Percentiles rank a stretch among this genome's conserved stretches.
These are phyloP conservation scores for Erethizon dorsatum DNA, from an alignment of 2,797 vertebrate species.

Conservation along the genomic window DNA sequence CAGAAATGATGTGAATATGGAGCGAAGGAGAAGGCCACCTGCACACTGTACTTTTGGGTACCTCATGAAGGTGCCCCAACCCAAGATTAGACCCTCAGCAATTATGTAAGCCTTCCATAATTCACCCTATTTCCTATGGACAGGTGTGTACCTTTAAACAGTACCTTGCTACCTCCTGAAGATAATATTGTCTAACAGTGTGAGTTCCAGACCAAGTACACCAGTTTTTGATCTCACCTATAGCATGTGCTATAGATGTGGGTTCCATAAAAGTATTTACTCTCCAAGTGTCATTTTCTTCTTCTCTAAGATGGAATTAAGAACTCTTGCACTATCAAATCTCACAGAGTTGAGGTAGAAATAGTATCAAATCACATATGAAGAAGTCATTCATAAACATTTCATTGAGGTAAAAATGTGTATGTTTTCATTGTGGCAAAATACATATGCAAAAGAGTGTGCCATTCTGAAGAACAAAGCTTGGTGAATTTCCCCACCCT, in stretches of 20 bases:
- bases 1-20: neutral
- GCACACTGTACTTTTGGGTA: neutral
- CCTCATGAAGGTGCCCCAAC: neutral
- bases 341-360: neutral
- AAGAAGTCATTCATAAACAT: neutral
- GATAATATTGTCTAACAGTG: neutral
- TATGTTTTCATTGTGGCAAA: neutral
- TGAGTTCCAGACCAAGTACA: slow-evolving; percentile 19
- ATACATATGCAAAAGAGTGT: neutral
- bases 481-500: neutral
- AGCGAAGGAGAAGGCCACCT: neutral
- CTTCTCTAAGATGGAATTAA: neutral
- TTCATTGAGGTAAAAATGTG: neutral
- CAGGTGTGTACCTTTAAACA: neutral
- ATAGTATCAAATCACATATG: neutral
- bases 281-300: neutral
- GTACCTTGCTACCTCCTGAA: neutral
- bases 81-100: neutral
- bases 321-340: neutral
- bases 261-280: neutral
- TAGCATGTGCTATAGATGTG: fast-evolving
- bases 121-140: neutral
- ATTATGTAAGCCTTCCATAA: neutral
- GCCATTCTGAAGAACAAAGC: neutral
- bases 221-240: neutral